These are phyloP conservation scores for Microtus obscurus DNA, from an alignment of 2,797 vertebrate species.

Conservation along the genomic window DNA sequence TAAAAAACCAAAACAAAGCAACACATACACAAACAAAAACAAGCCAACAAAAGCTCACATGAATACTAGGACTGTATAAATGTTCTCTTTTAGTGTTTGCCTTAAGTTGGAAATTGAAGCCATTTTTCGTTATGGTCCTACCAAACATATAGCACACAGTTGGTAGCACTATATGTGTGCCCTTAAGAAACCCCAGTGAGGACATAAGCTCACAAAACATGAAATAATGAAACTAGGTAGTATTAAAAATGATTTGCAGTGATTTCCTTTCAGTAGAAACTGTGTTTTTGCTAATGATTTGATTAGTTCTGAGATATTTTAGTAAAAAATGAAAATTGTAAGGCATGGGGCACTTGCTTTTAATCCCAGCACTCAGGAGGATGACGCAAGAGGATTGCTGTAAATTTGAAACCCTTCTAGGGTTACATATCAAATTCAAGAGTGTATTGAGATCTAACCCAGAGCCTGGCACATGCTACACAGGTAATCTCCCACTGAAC, in stretches of 20 bases:
- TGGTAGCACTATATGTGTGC: background rate
- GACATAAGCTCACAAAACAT: background rate
- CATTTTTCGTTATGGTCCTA: background rate
- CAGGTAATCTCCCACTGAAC: background rate
- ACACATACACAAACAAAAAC: background rate
- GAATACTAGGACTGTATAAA: background rate
- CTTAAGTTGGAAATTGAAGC: background rate
- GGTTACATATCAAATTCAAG: background rate
- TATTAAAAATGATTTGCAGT: background rate
- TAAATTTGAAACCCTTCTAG: background rate
- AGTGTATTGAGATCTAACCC: background rate
- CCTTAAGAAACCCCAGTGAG: conserved; percentile 42
- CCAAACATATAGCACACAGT: too few species aligned
- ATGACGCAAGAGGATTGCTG: background rate
- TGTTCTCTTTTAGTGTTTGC: background rate
- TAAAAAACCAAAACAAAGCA: background rate
- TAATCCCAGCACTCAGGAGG: background rate
- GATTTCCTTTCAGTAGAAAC: conserved; percentile 42
- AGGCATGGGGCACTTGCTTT: background rate
- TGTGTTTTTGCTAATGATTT: conserved; percentile 26
- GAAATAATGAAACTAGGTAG: conserved; percentile 4
- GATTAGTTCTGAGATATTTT: conserved; percentile 15
- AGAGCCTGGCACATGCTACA: background rate
- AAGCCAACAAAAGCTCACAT: background rate
- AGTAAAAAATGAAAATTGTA: conserved; percentile 37